These are phyloP conservation scores for Lytechinus pictus DNA, from an alignment of 35 echinoderm and acorn worm species.

Conservation along the genomic window DNA sequence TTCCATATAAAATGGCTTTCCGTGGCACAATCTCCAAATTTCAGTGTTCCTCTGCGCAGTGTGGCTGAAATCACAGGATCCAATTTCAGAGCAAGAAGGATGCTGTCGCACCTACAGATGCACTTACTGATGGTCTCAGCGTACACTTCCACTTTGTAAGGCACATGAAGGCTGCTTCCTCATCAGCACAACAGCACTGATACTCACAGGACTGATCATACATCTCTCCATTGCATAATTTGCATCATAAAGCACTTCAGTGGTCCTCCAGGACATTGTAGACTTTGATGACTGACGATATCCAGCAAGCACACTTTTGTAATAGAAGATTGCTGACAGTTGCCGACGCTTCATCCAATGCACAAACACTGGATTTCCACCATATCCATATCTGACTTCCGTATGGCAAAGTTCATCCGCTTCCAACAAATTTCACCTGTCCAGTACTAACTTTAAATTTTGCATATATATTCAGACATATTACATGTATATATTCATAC, in stretches of 20 bases:
- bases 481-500: neutral
- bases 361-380: neutral
- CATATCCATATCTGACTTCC: neutral
- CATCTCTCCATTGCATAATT: neutral
- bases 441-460: neutral
- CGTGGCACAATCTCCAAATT: neutral
- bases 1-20: neutral
- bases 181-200: neutral
- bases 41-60: neutral
- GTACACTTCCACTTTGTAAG: neutral
- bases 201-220: neutral
- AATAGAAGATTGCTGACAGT: neutral
- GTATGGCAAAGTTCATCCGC: neutral
- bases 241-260: neutral
- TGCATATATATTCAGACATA: neutral
- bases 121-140: neutral
- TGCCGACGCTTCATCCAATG: neutral
- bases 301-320: neutral
- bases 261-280: neutral
- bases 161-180: neutral
- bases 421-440: neutral
- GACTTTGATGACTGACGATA: neutral
- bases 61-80: neutral
- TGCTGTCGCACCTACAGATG: neutral
- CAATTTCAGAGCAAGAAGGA: neutral